A percentile compares a stretch with the other conserved stretches of the same genome.
phyloP scores from a whole-genome alignment of 2,113 vertebrate species.

The Pagrus major region DNA sequence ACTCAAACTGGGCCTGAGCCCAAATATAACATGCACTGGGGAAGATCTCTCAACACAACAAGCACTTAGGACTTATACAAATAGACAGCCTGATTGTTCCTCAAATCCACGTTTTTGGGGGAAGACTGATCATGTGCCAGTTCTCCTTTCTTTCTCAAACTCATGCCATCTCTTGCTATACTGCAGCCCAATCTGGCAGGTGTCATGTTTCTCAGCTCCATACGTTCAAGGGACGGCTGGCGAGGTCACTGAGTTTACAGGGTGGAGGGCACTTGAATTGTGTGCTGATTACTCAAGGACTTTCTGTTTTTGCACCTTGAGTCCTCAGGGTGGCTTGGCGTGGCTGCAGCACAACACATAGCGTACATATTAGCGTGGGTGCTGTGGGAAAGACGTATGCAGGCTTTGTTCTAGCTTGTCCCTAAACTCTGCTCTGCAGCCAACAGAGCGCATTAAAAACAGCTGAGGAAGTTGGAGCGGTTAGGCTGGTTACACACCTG shows the following conservation, averaged over 20 bases:
- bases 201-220: background rate
- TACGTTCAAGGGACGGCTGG: background rate
- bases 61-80: slow-evolving; percentile 21
- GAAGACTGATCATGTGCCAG: background rate
- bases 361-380: slow-evolving; percentile 34
- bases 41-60: slow-evolving; percentile 33
- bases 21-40: slow-evolving; percentile 42
- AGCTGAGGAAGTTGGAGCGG: slow-evolving; percentile 24
- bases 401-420: slow-evolving; percentile 72
- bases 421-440: slow-evolving; percentile 28
- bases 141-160: slow-evolving; percentile 8
- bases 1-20: slow-evolving; percentile 47
- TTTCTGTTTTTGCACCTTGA: slow-evolving; percentile 27
- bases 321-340: slow-evolving; percentile 37
- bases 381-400: slow-evolving; percentile 63
- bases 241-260: slow-evolving; percentile 36
- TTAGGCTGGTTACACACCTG: slow-evolving; percentile 32
- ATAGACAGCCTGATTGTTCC: slow-evolving; percentile 33
- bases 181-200: background rate
- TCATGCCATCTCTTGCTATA: background rate
- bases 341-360: slow-evolving; percentile 38
- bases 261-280: slow-evolving; percentile 10
- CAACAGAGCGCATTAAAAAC: slow-evolving; percentile 22
- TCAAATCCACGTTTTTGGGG: slow-evolving; percentile 1
- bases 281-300: slow-evolving; percentile 30